A percentile compares a stretch with the other conserved stretches of the same genome.
Conservation (phyloP, 1,140 invertebrate genomes). For the Chionoecetes opilio region DNA sequence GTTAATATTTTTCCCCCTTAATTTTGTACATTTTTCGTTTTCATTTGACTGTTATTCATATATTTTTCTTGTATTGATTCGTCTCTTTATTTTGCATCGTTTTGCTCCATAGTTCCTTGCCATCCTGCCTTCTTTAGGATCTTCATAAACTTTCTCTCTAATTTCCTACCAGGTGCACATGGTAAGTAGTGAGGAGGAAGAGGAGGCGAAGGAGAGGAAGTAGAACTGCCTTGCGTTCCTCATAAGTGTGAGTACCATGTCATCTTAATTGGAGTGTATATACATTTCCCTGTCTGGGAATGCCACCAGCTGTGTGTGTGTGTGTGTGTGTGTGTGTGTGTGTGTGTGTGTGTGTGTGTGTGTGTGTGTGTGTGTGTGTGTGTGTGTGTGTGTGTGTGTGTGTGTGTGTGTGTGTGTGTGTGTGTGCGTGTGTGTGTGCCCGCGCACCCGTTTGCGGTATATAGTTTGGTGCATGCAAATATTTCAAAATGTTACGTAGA, state of each 20-base stretch:
- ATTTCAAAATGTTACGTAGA: too few relatives aligned
- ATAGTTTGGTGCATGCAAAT: too few relatives aligned
- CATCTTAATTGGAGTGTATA: not conserved
- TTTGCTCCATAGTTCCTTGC: not conserved
- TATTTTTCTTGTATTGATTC: not conserved
- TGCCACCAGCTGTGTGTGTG: not conserved
- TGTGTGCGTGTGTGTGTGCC: too few relatives aligned
- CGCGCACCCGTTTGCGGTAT: too few relatives aligned
- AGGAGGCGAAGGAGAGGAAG: not conserved
- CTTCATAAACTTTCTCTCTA: not conserved
- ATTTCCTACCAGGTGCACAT: not conserved
- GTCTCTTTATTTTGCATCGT: not conserved
- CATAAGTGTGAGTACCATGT: not conserved
- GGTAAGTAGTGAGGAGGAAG: not conserved
- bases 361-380: too few relatives aligned
- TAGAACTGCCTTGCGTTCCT: not conserved
- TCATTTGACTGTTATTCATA: not conserved
- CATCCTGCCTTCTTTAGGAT: not conserved
- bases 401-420: too few relatives aligned
- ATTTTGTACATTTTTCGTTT: not conserved
- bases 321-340: slow-evolving; percentile 27
- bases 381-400: too few relatives aligned
- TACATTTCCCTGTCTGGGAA: not conserved
- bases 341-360: slow-evolving; percentile 7
- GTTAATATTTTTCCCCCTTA: too few relatives aligned